A percentile compares a stretch with the other conserved stretches of the same genome.
phyloP scores from a whole-genome alignment of 2,888 invertebrate species.

The Phaedon cochleariae region DNA sequence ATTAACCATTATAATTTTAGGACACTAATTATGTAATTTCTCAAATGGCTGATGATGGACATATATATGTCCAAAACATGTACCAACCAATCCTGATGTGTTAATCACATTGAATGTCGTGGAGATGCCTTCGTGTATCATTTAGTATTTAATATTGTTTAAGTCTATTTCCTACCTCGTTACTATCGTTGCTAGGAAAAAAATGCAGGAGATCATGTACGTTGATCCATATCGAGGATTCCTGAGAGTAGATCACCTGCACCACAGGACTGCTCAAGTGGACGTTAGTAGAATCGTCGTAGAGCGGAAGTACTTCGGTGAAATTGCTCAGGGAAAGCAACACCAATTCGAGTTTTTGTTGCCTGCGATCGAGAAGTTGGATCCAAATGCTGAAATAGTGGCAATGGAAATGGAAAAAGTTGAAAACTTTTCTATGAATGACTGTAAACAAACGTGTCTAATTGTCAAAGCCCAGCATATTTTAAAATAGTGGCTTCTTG shows the following conservation, averaged over 20 bases:
- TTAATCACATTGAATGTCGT: no score
- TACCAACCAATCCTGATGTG: no score
- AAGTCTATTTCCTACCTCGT: slow-evolving; percentile 35
- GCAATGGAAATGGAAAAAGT: slow-evolving; percentile 4
- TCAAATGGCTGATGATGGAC: no score
- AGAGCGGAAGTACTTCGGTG: slow-evolving; percentile 67
- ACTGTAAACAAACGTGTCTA: no score
- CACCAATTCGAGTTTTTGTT: slow-evolving; percentile 84
- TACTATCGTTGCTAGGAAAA: slow-evolving; percentile 66
- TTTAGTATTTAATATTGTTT: background rate
- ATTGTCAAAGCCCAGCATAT: no score
- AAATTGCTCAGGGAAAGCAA: slow-evolving; percentile 85
- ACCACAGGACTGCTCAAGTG: slow-evolving; percentile 62
- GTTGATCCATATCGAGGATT: slow-evolving; percentile 90
- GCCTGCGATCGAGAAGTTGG: slow-evolving; percentile 87
- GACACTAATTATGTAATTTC: no score
- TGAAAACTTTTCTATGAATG: no score
- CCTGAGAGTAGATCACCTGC: slow-evolving; percentile 71
- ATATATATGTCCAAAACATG: no score
- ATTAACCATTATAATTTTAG: no score
- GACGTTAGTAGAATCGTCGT: slow-evolving; percentile 58
- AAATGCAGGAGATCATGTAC: slow-evolving; percentile 91
- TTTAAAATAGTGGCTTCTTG: no score
- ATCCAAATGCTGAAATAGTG: slow-evolving; percentile 80
- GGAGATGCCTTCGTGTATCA: no score